Evolutionary conservation across 2,797 vertebrate genomes (phyloP).

Genomic region (Brachyalestes nurse): DNA sequence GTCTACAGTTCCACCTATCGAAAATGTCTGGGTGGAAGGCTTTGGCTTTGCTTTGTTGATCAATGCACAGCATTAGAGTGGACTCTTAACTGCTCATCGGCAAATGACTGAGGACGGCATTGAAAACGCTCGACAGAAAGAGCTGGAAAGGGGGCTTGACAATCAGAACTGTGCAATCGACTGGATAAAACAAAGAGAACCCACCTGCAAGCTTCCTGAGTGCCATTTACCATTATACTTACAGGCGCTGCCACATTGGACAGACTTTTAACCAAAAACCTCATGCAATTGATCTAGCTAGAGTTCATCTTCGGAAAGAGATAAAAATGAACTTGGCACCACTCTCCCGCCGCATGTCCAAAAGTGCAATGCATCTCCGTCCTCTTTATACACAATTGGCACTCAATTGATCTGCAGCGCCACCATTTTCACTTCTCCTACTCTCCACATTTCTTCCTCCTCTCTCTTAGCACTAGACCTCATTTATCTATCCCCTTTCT

Average conservation of each 20-base stretch:
- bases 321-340: constrained; percentile 2
- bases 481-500: constrained; percentile 49
- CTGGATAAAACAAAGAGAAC: not conserved
- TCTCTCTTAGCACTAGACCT: constrained; percentile 27
- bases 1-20: not conserved
- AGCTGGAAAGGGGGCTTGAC: not conserved
- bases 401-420: constrained; percentile 59
- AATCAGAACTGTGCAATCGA: not conserved
- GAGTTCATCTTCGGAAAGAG: not conserved
- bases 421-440: constrained; percentile 43
- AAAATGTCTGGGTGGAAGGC: not conserved
- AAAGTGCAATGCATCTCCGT: constrained; percentile 44
- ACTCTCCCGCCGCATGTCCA: not conserved
- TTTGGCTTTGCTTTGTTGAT: not conserved
- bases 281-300: not conserved
- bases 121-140: constrained; percentile 6
- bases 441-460: constrained; percentile 34
- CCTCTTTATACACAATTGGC: constrained; percentile 60
- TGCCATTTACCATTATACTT: not conserved
- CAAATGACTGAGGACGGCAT: not conserved
- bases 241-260: not conserved
- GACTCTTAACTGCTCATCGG: not conserved
- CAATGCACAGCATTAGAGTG: not conserved
- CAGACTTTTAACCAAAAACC: constrained; percentile 5
- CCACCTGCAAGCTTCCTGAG: constrained; percentile 2